Base-by-base conservation (phyloP, 2,113 vertebrate genomes). In the Ariopsis seemanni region DNA sequence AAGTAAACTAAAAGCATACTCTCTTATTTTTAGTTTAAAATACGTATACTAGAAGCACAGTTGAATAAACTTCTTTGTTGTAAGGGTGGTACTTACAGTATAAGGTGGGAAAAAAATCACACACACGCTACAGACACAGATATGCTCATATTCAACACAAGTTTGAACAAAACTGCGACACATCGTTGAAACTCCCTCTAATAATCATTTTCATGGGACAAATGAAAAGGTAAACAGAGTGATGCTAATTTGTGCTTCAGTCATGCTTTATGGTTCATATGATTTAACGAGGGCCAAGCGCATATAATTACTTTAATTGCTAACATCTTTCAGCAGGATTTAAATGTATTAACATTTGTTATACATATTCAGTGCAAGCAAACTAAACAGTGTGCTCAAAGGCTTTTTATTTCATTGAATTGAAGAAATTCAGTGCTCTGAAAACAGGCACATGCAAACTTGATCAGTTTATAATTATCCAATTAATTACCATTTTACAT, bases 341-440 rank as follows among this genome's bases (percentile, higher is more conserved):
- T 90, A 89, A 93, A 90, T 90, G 79, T 78, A 92, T 91, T 93
- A 85, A 86, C 80, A 90, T 91, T 91, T 89, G 87, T 88, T 84
- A 91, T 90, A 91, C 91, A 93, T 91, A 93, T 93, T 93, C 90
- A 92, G 84, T 27, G 67, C 84, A 92, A 92, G 87, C 88, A 90
- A 93, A 92, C 90, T 79, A 83, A 74, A 79, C 84, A 67, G 82
- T n/a, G 58, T 79, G 88, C 79, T 88, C 87, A 88, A 91, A 90
- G 69, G 87, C 81, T 90, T 84, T 85, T 77, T 75, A 62, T 67
- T 89, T 87, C 42, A 42, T 42, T 42, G 42, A 42, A 69, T 85
- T 90, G 10, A 74, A 65, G 72, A 34, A 74, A 72, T 58, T 42
- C 48, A 71, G 53, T 34, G 52, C 75, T 80, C 14, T 71, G 30